Conservation (phyloP, 2,113 vertebrate species). For the Halichoerus grypus region DNA sequence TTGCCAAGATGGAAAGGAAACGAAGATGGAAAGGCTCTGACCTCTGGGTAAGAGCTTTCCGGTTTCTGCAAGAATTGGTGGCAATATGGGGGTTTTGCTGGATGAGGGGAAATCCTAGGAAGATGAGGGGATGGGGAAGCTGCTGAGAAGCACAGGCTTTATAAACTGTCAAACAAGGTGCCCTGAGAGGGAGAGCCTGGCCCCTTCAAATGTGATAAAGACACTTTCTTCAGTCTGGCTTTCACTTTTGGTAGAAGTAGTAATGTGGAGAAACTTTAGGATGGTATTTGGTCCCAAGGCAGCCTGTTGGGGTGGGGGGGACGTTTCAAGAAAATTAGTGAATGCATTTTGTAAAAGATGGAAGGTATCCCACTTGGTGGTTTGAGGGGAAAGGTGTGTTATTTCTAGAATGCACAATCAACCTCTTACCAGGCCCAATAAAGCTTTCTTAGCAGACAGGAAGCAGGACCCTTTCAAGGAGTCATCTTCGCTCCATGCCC, state of each 20-base stretch:
- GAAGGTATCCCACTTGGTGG: neutral
- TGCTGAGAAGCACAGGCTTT: neutral
- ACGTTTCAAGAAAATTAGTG: constrained; percentile 29
- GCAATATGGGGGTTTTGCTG: neutral
- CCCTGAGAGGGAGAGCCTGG: neutral
- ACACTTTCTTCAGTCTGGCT: neutral
- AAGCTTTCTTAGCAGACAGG: constrained; percentile 45
- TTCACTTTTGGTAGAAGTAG: constrained; percentile 19
- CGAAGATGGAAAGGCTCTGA: neutral
- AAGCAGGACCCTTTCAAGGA: constrained; percentile 4
- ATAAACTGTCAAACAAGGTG: neutral
- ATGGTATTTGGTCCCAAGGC: neutral
- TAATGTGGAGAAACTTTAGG: neutral
- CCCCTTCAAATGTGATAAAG: neutral
- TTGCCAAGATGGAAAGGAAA: neutral
- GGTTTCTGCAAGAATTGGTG: neutral
- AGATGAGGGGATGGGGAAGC: neutral
- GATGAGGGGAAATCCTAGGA: neutral
- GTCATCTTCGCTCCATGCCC: neutral
- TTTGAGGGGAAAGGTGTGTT: constrained; percentile 35
- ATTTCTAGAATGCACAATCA: constrained; percentile 64
- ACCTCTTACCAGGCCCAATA: constrained; percentile 46
- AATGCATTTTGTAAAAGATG: constrained; percentile 53
- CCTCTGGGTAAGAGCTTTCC: neutral
- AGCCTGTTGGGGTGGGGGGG: neutral